A percentile compares a stretch with the other conserved stretches of the same genome.
These are phyloP conservation scores for Drosophila cognata DNA, from an alignment of 2,888 invertebrate genomes.

Conservation along the genomic window DNA sequence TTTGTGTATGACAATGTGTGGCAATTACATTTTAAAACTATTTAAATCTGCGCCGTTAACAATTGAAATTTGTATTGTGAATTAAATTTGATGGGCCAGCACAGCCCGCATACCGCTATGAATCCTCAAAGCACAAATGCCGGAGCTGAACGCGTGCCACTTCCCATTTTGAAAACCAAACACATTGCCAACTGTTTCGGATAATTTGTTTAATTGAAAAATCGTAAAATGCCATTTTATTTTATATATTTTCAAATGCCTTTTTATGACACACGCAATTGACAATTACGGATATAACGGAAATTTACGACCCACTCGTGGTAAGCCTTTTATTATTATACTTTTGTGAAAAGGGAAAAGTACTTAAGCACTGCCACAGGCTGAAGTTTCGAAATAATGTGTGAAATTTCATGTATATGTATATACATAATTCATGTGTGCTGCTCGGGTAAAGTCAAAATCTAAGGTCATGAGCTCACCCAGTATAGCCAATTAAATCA, in stretches of 20 bases:
- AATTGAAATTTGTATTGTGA: conserved; percentile 65
- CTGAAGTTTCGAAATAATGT: conserved; percentile 1
- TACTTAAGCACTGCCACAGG: background rate
- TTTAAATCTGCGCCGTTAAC: conserved; percentile 72
- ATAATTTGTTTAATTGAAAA: conserved; percentile 81
- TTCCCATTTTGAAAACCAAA: conserved; percentile 50
- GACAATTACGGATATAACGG: conserved; percentile 70
- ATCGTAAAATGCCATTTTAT: conserved; percentile 73
- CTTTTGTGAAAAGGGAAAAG: conserved; percentile 17
- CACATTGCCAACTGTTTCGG: conserved; percentile 44
- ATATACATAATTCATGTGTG: conserved; percentile 1
- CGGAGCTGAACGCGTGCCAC: conserved; percentile 53
- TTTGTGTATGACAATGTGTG: conserved; percentile 56
- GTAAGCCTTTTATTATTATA: conserved; percentile 51
- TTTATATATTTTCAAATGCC: conserved; percentile 60
- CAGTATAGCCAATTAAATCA: conserved; percentile 56
- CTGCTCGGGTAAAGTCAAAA: conserved; percentile 14
- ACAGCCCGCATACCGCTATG: conserved; percentile 39
- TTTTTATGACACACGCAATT: conserved; percentile 75
- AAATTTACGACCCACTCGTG: conserved; percentile 62
- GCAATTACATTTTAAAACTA: conserved; percentile 68
- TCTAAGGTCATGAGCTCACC: conserved; percentile 9
- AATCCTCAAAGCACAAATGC: conserved; percentile 16
- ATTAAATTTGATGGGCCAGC: conserved; percentile 61
- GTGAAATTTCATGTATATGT: background rate